Evolutionary conservation across 2,888 invertebrate genomes (phyloP), one percentile per base, ranked within the genome.

Genomic region (Drosophila hamatofila): DNA sequence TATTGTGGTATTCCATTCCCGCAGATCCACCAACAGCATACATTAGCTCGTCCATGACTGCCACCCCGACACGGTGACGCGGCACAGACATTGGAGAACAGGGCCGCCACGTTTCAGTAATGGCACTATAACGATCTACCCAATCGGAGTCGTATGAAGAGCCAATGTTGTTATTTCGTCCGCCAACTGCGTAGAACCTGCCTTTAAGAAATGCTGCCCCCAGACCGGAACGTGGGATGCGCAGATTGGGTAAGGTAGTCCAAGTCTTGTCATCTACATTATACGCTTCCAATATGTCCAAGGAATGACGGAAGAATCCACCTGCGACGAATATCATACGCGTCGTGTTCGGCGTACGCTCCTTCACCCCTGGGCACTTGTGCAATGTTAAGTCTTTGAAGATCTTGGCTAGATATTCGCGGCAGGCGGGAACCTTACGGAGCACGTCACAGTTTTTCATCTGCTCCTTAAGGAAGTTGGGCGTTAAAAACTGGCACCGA

Each of bases 11-110:
- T 85, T 96, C 96, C 6, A 96, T 95, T 23, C 97, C 97, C 9
- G 97, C 96, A 4, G 97, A 97, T 0, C 98, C 98, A 0, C 98
- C 98, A 0, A 98, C 97, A 5, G 98, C 98, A 91, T 98, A 98
- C 64, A 98, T 93, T 75, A 97, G 93, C 27, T 97, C 97, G 90
- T 98, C 98, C 95, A 98, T 97, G 12, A 98, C 97, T n/a, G 97
- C 97, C 6, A 98, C 98, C 9, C 98, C 98, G 23, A 98, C 95
- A 87, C 98, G 94, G 92, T 98, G 97, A 54, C 98, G 94, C 0
- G 98, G 96, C 51, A 96, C 96, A 14, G 97, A 96, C 98, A 98
- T 96, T 2, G 97, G 97, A 90, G 95, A 96, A 92, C 97, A 97
- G 0, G 97, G 96, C 33, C 96, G 94, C 98, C 98, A 98, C 80